Evolutionary conservation across 1,140 invertebrate species (phyloP).

Genomic region (Papilio polytes): DNA sequence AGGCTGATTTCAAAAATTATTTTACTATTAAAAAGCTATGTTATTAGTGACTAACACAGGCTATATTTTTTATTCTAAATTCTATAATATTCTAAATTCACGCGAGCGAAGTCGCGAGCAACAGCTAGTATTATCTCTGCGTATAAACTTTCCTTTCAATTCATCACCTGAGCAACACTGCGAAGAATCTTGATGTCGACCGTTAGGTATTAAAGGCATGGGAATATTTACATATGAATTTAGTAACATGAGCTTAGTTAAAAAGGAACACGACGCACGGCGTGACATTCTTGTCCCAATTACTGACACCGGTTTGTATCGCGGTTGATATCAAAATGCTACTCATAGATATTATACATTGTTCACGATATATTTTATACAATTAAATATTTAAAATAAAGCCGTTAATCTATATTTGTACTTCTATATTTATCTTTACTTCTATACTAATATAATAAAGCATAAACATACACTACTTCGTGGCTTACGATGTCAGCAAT

Average conservation of each 20-base stretch:
- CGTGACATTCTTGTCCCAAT: slow-evolving; percentile 42
- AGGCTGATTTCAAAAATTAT: too few species aligned
- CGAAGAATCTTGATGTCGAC: background rate
- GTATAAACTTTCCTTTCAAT: background rate
- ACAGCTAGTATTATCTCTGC: background rate
- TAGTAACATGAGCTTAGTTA: slow-evolving; percentile 24
- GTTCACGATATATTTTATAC: background rate
- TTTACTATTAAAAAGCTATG: too few species aligned
- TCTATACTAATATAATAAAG: too few species aligned
- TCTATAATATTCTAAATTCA: background rate
- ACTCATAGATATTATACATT: background rate
- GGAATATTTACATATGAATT: slow-evolving; percentile 15
- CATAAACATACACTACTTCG: too few species aligned
- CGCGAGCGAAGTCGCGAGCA: background rate
- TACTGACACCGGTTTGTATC: slow-evolving; percentile 17
- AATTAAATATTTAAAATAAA: background rate
- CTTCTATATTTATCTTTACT: too few species aligned
- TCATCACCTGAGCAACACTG: too few species aligned
- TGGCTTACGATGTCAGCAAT: too few species aligned
- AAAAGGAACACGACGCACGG: background rate
- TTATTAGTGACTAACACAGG: too few species aligned
- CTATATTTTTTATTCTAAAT: too few species aligned
- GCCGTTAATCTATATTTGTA: too few species aligned
- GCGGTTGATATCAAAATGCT: slow-evolving; percentile 11
- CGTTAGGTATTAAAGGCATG: slow-evolving; percentile 22